Base-by-base conservation (phyloP, 2,113 vertebrate genomes). In the Speoplatyrhinus poulsoni region DNA sequence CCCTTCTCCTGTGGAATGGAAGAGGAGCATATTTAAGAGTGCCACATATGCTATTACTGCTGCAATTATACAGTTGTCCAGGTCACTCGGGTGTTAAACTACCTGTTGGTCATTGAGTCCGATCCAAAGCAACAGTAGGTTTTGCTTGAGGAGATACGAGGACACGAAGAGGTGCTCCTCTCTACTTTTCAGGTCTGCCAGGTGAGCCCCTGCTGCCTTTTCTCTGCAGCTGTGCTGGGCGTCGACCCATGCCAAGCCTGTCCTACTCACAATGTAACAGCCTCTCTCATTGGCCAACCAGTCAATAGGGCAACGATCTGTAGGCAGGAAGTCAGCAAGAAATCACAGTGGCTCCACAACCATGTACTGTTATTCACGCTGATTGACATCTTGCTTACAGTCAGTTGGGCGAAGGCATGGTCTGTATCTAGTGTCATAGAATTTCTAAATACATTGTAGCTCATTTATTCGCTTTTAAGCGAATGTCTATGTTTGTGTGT, bases 31-130 rank as follows among this genome's bases (percentile, higher is more conserved):
- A 3, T 19, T 64, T 58, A 68, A 16, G 26, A 26, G 26, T 26
- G 26, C 26, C 26, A 26, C 26, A 26, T 41, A 41, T 41, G 36
- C 36, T 41, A 41, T 41, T 41, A 41, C 36, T 41, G 7, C 36
- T 6, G 36, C 36, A 6, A 1, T 57, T 8, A 57, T 57, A 2
- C 19, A 16, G 17, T 1, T 7, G 46, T 13, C 3, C 32, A 13
- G 62, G 33, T 26, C 26, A 36, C 52, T 32, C 17, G 12, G 17
- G 49, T 50, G 15, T 16, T 6, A 52, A 3, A 32, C 82, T 67
- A 96, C 95, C 93, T 93, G 85, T 46, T 83, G 69, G 74, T 96
- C 92, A 72, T 90, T 96, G 68, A 97, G 92, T 60, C 93, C 93
- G 0, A 91, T 95, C 94, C 95, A 97, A 12, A 94, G 69, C 85